Conservation (phyloP, 2,888 invertebrate genomes). For the Lamellibrachia satsuma region DNA sequence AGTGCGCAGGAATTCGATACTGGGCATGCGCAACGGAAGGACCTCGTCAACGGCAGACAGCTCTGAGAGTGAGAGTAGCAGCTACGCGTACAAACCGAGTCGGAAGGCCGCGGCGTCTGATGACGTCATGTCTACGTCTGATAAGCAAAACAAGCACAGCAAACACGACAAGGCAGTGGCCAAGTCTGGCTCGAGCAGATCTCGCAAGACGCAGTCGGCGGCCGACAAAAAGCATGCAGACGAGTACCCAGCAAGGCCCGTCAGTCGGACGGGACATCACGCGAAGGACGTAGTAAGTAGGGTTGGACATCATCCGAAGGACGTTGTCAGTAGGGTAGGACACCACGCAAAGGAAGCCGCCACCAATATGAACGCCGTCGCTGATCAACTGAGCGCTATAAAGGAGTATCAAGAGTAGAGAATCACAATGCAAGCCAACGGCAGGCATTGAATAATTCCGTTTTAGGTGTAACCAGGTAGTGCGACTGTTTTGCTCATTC, state of each 20-base stretch:
- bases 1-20: neutral
- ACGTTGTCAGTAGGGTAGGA: neutral
- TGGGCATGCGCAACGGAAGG: constrained; percentile 17
- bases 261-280: neutral
- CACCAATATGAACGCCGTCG: constrained; percentile 1
- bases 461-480: too few relatives aligned
- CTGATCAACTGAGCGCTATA: neutral
- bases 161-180: neutral
- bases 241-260: neutral
- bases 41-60: neutral
- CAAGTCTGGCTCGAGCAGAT: neutral
- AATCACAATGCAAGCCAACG: too few relatives aligned
- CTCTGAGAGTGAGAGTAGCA: neutral
- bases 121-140: neutral
- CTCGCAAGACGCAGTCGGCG: neutral
- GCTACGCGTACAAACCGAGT: neutral
- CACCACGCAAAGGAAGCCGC: neutral
- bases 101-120: neutral
- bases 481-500: too few relatives aligned
- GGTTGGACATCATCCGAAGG: neutral
- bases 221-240: neutral
- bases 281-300: neutral
- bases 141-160: neutral
- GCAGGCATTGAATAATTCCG: too few relatives aligned
- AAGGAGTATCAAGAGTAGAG: constrained; percentile 13